Percentiles rank a stretch among this genome's conserved stretches.
Conservation (phyloP, 1,140 invertebrate species). For the Aricia agestis region DNA sequence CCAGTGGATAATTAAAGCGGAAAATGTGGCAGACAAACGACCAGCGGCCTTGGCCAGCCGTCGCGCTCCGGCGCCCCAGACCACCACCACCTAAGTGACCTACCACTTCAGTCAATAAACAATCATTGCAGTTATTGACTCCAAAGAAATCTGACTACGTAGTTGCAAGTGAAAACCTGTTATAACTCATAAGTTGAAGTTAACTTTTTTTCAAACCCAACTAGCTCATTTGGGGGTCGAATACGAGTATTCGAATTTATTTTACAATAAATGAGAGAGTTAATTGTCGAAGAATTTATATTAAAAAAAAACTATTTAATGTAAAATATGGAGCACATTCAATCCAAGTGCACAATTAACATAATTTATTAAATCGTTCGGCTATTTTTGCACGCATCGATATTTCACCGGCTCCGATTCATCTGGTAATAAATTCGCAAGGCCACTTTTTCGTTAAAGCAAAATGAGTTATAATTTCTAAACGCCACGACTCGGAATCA, state of each 20-base stretch:
- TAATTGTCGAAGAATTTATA: too few species aligned
- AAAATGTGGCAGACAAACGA: conserved; percentile 43
- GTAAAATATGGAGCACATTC: not conserved
- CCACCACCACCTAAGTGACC: conserved; percentile 50
- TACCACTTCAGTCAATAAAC: conserved; percentile 49
- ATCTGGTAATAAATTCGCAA: conserved; percentile 22
- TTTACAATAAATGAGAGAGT: too few species aligned
- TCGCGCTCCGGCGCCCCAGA: conserved; percentile 44
- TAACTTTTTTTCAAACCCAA: too few species aligned
- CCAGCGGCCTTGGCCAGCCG: conserved; percentile 52
- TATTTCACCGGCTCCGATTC: not conserved
- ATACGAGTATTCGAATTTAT: too few species aligned
- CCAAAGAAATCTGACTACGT: conserved; percentile 18
- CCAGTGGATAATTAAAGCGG: conserved; percentile 45
- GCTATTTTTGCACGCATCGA: conserved; percentile 5
- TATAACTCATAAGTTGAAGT: too few species aligned
- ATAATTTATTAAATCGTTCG: conserved; percentile 8
- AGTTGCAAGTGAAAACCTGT: too few species aligned
- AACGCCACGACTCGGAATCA: conserved; percentile 37
- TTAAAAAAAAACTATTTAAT: not conserved
- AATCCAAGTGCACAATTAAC: conserved; percentile 4
- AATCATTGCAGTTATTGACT: conserved; percentile 17
- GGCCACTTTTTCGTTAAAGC: conserved; percentile 34
- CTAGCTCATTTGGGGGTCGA: too few species aligned
- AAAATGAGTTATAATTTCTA: conserved; percentile 42